Base-by-base conservation (phyloP, 2,797 vertebrate genomes). In the Octomys mimax region DNA sequence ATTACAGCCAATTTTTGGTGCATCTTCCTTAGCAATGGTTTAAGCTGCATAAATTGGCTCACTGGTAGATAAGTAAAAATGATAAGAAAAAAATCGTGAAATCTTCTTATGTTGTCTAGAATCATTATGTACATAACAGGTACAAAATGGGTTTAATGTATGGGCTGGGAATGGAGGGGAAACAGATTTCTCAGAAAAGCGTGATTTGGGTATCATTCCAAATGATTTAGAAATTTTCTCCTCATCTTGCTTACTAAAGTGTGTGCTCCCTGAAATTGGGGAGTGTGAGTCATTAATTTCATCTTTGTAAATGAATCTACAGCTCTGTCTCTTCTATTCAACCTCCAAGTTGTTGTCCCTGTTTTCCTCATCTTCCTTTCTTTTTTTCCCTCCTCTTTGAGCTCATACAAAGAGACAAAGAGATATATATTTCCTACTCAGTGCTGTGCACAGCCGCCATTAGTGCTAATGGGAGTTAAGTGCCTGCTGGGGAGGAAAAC, bases 1-100 rank as follows among this genome's bases (percentile, higher is more conserved):
- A 98, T 98, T 98, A 98, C 97, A 98, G 98, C 98, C 98, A 98
- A 98, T 99, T 98, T 99, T 98, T 98, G 98, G 98, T 98, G 98
- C 98, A 98, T 99, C 98, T 99, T 98, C 97, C 98, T 98, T 98
- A 98, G 98, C 98, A 98, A 91, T 97, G 98, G 98, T 98, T 99
- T 99, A 99, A 98, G 98, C 98, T 98, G 97, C 98, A 98, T 98
- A 99, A 98, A 98, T 98, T 98, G 98, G 98, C 97, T 98, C 98
- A 94, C 98, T 98, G 97, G 98, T 97, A 98, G 98, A 98, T 97
- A 98, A 46, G 42, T 95, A 98, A 98, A 98, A 98, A 98, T 98
- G 94, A 96, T 97, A 98, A 98, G 90, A 92, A 89, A 97, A 98
- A 97, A 98, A 97, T 98, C 97, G 78, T 89, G 92, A 97, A 94